phyloP scores from a whole-genome alignment of 2,888 invertebrate genomes.

The Phortica magna region DNA sequence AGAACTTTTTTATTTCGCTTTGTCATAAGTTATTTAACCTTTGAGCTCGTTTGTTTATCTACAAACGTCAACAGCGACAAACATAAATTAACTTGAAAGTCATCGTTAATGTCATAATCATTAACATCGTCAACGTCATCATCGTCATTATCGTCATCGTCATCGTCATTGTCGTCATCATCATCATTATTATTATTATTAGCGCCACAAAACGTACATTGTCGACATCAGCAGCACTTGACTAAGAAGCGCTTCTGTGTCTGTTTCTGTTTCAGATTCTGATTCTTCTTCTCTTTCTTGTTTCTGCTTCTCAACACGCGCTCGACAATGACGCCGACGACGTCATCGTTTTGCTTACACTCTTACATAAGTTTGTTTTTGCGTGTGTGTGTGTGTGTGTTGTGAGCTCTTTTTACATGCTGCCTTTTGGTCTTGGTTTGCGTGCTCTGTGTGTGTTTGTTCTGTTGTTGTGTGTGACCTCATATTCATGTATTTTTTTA shows the following conservation, averaged over 20 bases:
- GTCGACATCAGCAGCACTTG: background rate
- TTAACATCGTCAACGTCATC: background rate
- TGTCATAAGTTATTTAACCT: conserved; percentile 10
- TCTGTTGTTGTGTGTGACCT: conserved; percentile 15
- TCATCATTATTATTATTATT: background rate
- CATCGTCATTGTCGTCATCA: conserved; percentile 8
- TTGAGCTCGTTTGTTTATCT: background rate
- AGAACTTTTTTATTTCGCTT: background rate
- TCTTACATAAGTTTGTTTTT: conserved; percentile 22
- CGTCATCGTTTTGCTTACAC: conserved; percentile 26
- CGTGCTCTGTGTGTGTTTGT: background rate
- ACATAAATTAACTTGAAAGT: conserved; percentile 10
- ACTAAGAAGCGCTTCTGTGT: background rate
- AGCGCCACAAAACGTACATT: background rate
- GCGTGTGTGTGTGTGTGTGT: conserved; percentile 28
- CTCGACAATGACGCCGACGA: background rate
- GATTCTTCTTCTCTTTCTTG: background rate
- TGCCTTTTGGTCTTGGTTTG: background rate
- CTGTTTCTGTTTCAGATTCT: too few species aligned
- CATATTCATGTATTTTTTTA: conserved; percentile 17
- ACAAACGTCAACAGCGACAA: background rate
- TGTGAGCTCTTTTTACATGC: background rate
- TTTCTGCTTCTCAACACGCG: background rate
- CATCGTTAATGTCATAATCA: conserved; percentile 2
- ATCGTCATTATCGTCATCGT: background rate